These are phyloP conservation scores for Nemapogon koenigi DNA, from an alignment of 2,888 invertebrate species.

Conservation along the genomic window DNA sequence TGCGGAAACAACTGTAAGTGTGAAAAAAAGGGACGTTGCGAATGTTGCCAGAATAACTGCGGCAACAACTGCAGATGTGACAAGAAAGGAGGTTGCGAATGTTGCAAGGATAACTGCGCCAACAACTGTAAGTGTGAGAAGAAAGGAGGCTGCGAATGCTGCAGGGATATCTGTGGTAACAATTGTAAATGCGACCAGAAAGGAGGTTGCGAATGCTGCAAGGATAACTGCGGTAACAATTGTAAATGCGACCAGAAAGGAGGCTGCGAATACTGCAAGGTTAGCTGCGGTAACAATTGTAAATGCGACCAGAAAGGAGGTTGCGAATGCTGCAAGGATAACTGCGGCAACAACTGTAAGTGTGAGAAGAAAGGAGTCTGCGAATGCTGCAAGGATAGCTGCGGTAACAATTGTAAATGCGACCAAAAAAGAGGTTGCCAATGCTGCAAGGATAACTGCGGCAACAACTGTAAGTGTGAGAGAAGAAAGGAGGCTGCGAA, in stretches of 20 bases:
- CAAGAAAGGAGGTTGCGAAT: slow-evolving; percentile 15
- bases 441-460: background rate
- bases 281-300: slow-evolving; percentile 23
- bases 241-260: slow-evolving; percentile 19
- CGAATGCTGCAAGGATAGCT: slow-evolving; percentile 13
- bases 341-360: too few species aligned
- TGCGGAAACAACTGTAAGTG: slow-evolving; percentile 7
- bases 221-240: slow-evolving; percentile 25
- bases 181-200: slow-evolving; percentile 21
- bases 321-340: slow-evolving; percentile 13
- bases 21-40: background rate
- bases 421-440: slow-evolving; percentile 15
- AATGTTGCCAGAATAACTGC: background rate
- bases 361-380: slow-evolving; percentile 3
- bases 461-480: slow-evolving; percentile 4
- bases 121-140: slow-evolving; percentile 24
- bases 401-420: slow-evolving; percentile 18
- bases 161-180: slow-evolving; percentile 1
- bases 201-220: slow-evolving; percentile 13
- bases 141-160: background rate
- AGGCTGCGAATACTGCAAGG: slow-evolving; percentile 23
- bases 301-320: slow-evolving; percentile 18
- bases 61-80: slow-evolving; percentile 18
- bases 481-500: background rate
- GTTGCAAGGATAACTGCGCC: slow-evolving; percentile 20